Evolutionary conservation across 2,888 invertebrate genomes (phyloP).

Genomic region (Archips crataeganus): DNA sequence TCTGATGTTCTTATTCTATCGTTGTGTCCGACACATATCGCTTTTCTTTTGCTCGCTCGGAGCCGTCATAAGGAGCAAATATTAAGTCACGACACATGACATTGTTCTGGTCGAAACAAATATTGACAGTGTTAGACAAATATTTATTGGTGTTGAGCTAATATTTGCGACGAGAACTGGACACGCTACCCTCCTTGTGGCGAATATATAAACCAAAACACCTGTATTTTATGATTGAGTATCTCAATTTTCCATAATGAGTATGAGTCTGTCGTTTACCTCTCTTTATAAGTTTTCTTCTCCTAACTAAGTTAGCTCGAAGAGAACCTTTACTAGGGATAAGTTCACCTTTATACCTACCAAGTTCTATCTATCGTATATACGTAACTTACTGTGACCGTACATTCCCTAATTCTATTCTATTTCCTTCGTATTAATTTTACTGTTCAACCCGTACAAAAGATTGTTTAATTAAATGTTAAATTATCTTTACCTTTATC

Average conservation of each 20-base stretch:
- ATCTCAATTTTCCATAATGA: background rate
- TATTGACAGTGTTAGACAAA: slow-evolving; percentile 23
- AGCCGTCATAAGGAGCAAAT: slow-evolving; percentile 17
- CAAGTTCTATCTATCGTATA: too few species aligned
- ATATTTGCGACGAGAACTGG: slow-evolving; percentile 14
- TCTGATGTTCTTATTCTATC: background rate
- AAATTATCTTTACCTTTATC: too few species aligned
- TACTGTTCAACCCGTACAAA: too few species aligned
- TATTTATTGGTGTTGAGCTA: slow-evolving; percentile 16
- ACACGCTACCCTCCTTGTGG: background rate
- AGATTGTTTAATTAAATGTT: too few species aligned
- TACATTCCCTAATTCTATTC: too few species aligned
- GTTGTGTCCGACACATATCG: background rate
- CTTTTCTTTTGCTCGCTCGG: background rate
- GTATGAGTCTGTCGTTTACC: background rate
- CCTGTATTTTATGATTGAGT: background rate
- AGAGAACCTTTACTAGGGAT: too few species aligned
- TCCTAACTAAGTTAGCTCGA: too few species aligned
- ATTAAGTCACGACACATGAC: slow-evolving; percentile 27
- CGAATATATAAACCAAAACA: background rate
- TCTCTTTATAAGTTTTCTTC: background rate
- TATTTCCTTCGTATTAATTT: too few species aligned
- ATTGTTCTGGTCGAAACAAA: slow-evolving; percentile 17
- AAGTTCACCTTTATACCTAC: too few species aligned
- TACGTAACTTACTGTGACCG: too few species aligned